phyloP scores from a whole-genome alignment of 2,888 invertebrate genomes.

The Antitype chi region DNA sequence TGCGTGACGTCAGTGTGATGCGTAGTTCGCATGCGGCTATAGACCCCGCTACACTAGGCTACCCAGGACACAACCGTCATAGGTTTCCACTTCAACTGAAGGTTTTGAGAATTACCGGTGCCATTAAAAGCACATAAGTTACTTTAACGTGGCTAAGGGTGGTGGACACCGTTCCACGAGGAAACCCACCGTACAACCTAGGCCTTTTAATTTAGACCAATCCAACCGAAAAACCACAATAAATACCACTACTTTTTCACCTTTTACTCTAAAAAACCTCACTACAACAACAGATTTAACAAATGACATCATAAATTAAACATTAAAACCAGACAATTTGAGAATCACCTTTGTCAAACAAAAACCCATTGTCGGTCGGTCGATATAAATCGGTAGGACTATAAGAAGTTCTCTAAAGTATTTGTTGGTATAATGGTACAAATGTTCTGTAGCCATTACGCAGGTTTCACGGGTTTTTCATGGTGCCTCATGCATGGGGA shows the following conservation, averaged over 20 bases:
- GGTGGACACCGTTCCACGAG: no score
- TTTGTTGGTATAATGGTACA: conserved; percentile 84
- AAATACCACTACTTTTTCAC: not conserved
- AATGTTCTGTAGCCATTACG: conserved; percentile 86
- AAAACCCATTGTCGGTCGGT: conserved; percentile 62
- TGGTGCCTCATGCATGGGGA: conserved; percentile 81
- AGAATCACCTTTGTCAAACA: conserved; percentile 71
- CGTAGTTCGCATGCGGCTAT: not conserved
- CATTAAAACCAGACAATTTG: conserved; percentile 78
- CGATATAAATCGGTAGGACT: conserved; percentile 70
- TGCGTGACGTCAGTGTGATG: not conserved
- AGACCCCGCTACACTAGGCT: not conserved
- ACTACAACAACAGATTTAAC: conserved; percentile 72
- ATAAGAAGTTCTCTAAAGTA: conserved; percentile 72
- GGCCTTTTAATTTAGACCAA: not conserved
- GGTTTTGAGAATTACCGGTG: not conserved
- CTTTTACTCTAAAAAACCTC: conserved; percentile 7
- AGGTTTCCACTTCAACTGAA: not conserved
- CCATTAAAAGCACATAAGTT: not conserved
- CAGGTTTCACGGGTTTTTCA: conserved; percentile 86
- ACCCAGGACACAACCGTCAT: not conserved
- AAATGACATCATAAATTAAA: conserved; percentile 86
- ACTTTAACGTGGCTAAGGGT: not conserved
- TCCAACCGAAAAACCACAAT: not conserved
- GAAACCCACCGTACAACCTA: not conserved